These are phyloP conservation scores for Regulus satrapa DNA, from an alignment of 2,113 vertebrate genomes.

Conservation along the genomic window DNA sequence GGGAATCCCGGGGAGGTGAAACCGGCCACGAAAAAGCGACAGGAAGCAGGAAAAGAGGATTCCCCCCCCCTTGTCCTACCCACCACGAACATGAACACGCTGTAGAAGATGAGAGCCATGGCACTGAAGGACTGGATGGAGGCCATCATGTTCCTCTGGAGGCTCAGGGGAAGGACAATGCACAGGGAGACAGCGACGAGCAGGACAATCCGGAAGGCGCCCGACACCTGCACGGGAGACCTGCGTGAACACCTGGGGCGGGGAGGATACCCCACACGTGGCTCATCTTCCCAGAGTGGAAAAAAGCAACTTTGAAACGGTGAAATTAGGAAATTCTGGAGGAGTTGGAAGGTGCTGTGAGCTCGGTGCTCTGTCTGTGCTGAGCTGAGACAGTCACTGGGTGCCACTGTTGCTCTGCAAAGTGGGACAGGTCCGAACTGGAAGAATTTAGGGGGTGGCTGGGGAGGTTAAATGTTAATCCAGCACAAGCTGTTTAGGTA, in stretches of 20 bases:
- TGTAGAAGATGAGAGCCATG: slow-evolving; percentile 97
- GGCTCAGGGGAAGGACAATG: slow-evolving; percentile 92
- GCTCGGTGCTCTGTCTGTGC: neutral
- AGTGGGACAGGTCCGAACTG: neutral
- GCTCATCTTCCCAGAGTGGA: fast-evolving
- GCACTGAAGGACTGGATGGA: slow-evolving; percentile 98
- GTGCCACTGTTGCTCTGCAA: slow-evolving; percentile 62
- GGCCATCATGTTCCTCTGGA: slow-evolving; percentile 98
- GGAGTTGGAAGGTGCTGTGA: neutral
- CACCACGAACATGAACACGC: slow-evolving; percentile 96
- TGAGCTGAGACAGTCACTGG: slow-evolving; percentile 38
- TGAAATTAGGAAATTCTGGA: neutral
- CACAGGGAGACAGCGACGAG: slow-evolving; percentile 86
- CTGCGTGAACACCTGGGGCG: neutral
- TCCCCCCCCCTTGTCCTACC: neutral
- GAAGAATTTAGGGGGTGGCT: neutral
- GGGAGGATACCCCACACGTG: fast-evolving
- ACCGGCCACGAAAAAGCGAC: neutral
- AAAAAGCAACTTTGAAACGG: neutral
- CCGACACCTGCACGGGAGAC: slow-evolving; percentile 76
- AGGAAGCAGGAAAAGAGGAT: neutral
- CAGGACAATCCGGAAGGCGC: slow-evolving; percentile 82
- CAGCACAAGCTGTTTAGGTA: neutral
- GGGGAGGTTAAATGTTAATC: slow-evolving; percentile 16
- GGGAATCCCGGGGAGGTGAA: neutral